Evolutionary conservation across 92 coral and sea anemone genomes (phyloP), one percentile per base, ranked within the genome.

Genomic region (Pocillopora meandrina): DNA sequence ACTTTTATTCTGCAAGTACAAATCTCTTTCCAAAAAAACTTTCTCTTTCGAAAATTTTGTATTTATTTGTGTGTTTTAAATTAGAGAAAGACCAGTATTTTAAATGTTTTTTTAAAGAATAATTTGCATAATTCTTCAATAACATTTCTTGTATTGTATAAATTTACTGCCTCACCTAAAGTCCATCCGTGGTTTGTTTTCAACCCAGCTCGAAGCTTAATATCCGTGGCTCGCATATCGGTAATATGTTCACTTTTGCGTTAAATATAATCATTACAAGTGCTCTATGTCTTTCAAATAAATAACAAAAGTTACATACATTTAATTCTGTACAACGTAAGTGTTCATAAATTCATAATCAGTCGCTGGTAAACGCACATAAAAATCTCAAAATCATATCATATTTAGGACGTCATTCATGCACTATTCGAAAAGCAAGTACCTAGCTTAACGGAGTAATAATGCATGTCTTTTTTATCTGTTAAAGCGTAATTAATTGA

Each of bases 61-160:
- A 42, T 42, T 7, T 42, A 42, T 42, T 42, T 42, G 52, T 42
- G 62, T 16, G 10, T 59, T 59, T 16, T 7, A 2, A 16, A 59
- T 12, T 12, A 17, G 74, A 17, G 52, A 69, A 69, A 69, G 74
- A 16, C 35, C 3, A 34, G 18, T 11, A 16, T 66, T 26, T 21
- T 66, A n/a, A 42, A 42, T n/a, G 12, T 68, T 68, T 36, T 31
- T 52, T 15, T 20, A 33, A 0, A 34, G 14, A 35, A 12, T 20
- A 70, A 35, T 70, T 70, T 70, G 74, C 74, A 70, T 70, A 70
- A 8, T 17, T 17, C 33, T 36, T 70, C 23, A 36, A 70, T 36
- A 17, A 1, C 18, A 31, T n/a, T 68, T 36, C 14, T 68, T 14
- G 35, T 2, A 66, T 12, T 35, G 14, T 33, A 12, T 15, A 68